Evolutionary conservation across 2,888 invertebrate species (phyloP).

Genomic region (Muscina levida): DNA sequence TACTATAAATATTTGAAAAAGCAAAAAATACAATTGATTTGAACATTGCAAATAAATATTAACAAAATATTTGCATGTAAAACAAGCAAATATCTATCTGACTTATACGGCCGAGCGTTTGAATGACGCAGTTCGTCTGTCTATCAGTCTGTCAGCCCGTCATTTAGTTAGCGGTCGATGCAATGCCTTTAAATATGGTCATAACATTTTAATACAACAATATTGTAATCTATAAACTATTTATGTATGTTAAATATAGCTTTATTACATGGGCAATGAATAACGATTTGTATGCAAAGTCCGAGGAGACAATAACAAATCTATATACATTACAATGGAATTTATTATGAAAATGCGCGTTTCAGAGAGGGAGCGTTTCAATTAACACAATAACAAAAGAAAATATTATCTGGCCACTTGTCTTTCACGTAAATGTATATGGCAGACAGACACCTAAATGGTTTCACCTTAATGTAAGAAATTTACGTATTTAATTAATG

Average conservation of each 20-base stretch:
- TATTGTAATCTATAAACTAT: background rate
- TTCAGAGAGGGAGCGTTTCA: too few relatives aligned
- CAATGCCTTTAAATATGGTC: background rate
- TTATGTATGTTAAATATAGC: background rate
- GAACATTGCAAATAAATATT: background rate
- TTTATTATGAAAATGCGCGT: constrained; percentile 33
- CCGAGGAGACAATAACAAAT: background rate
- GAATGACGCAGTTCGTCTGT: background rate
- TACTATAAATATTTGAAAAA: background rate
- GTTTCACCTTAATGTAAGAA: background rate
- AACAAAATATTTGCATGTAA: background rate
- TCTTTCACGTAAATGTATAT: background rate
- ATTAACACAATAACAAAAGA: constrained; percentile 22
- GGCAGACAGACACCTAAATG: background rate
- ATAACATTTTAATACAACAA: background rate
- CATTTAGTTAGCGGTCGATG: background rate
- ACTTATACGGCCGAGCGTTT: background rate
- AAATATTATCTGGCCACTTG: background rate
- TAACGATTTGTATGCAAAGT: background rate
- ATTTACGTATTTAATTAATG: constrained; percentile 21
- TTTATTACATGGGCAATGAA: background rate
- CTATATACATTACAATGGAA: constrained; percentile 17
- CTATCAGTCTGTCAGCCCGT: too few relatives aligned
- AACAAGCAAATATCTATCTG: background rate
- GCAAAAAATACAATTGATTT: background rate